phyloP scores from a whole-genome alignment of 2,888 invertebrate genomes.

The Sesia bembeciformis region DNA sequence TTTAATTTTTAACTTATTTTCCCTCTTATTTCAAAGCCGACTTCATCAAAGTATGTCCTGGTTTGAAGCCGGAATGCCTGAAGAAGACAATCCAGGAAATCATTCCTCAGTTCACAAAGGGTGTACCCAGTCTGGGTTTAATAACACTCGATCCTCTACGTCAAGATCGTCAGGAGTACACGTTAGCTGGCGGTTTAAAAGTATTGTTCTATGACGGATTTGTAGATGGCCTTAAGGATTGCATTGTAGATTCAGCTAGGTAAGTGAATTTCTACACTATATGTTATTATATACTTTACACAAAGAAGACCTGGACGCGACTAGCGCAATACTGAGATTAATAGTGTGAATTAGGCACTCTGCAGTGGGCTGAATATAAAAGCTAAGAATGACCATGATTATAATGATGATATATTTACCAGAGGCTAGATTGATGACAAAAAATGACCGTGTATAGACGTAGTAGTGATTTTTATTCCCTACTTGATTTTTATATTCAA shows the following conservation, averaged over 20 bases:
- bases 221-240: constrained; percentile 44
- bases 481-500: too few relatives aligned
- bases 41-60: constrained; percentile 28
- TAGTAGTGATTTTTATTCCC: too few relatives aligned
- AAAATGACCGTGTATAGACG: too few relatives aligned
- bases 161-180: constrained; percentile 17
- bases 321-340: too few relatives aligned
- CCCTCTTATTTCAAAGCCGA: neutral
- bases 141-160: constrained; percentile 32
- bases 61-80: constrained; percentile 36
- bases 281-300: too few relatives aligned
- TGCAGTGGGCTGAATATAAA: too few relatives aligned
- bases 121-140: constrained; percentile 36
- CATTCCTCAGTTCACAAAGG: constrained; percentile 37
- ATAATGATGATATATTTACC: too few relatives aligned
- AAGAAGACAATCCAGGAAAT: constrained; percentile 34
- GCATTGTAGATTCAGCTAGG: constrained; percentile 28
- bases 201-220: constrained; percentile 33
- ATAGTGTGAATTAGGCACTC: too few relatives aligned
- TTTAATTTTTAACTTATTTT: neutral
- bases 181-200: constrained; percentile 29
- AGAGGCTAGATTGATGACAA: too few relatives aligned
- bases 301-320: too few relatives aligned
- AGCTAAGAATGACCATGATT: too few relatives aligned
- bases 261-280: neutral